Evolutionary conservation across 2,888 invertebrate genomes (phyloP), one percentile per base, ranked within the genome.

Genomic region (Tetanocera ferruginea): DNA sequence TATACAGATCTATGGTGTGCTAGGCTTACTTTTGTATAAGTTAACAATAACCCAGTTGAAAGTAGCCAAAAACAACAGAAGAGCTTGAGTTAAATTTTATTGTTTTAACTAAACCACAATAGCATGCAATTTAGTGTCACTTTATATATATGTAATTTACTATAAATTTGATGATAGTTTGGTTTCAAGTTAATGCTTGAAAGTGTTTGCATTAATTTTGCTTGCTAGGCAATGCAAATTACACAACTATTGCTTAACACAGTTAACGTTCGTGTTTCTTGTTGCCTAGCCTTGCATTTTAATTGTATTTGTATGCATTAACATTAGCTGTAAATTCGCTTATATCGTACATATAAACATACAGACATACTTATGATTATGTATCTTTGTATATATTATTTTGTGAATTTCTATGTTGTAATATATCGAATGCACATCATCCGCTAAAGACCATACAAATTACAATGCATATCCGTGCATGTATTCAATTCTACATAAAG

Each of bases 381-480:
- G n/a, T 66, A 66, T 14, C 0, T 37, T 8, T 4, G 0, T 14
- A 0, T 9, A 62, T 28, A 11, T 25, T 34, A 8, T 34, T 5
- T 64, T 64, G 64, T 25, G 28, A 11, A 11, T 52, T 19, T 17
- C n/a, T 5, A 19, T 52, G 49, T 49, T 49, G 5, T 52, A 52
- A 8, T 52, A 9, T 55, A 55, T 23, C 64, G 64, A 66, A 66
- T 31, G 64, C 64, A 31, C n/a, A 19, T 34, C n/a, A 66, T 66
- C 64, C 64, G 64, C 37, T 66, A 66, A 66, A 66, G 34, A 66
- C 34, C 31, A 66, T 66, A 31, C 31, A 66, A 66, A 66, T 66
- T 66, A 66, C 64, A 31, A 34, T 34, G 64, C 64, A 66, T 19
- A 66, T 66, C 64, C 64, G 64, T 66, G 37, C 34, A 19, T 34